phyloP scores from a whole-genome alignment of 2,888 invertebrate species.

The Aphidius colemani region DNA sequence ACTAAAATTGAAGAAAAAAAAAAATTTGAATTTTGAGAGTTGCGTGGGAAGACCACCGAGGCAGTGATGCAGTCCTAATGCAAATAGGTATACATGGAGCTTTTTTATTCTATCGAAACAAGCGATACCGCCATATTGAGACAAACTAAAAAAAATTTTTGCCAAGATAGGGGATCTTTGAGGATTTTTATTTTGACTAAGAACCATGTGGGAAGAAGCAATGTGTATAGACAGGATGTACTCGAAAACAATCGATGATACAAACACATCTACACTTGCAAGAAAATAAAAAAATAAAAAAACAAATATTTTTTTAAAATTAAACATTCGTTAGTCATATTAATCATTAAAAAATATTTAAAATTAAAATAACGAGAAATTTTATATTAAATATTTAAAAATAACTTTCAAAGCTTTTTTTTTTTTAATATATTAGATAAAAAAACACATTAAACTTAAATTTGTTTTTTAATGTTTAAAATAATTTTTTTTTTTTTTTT shows the following conservation, averaged over 20 bases:
- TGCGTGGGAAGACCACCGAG: conserved; percentile 26
- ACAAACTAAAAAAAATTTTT: conserved; percentile 12
- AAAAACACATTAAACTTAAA: conserved; percentile 50
- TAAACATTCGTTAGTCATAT: not conserved
- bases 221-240: conserved; percentile 2
- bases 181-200: conserved; percentile 25
- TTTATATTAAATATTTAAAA: not conserved
- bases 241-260: conserved; percentile 20
- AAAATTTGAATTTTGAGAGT: conserved; percentile 17
- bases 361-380: too few relatives aligned
- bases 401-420: conserved; percentile 13
- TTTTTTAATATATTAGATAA: conserved; percentile 44
- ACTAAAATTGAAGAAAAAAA: too few relatives aligned
- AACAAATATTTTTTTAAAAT: conserved; percentile 23
- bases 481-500: conserved; percentile 13
- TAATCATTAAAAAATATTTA: not conserved
- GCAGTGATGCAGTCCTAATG: conserved; percentile 18
- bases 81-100: conserved; percentile 22
- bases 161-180: conserved; percentile 42
- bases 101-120: conserved; percentile 19
- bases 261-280: not conserved
- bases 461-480: conserved; percentile 8
- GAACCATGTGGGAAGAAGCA: conserved; percentile 33
- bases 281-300: conserved; percentile 12
- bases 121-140: conserved; percentile 22